Percentiles rank a stretch among this genome's conserved stretches.
These are phyloP conservation scores for Disparrhopalites patrizii DNA, from an alignment of 2,888 invertebrate genomes.

Conservation along the genomic window DNA sequence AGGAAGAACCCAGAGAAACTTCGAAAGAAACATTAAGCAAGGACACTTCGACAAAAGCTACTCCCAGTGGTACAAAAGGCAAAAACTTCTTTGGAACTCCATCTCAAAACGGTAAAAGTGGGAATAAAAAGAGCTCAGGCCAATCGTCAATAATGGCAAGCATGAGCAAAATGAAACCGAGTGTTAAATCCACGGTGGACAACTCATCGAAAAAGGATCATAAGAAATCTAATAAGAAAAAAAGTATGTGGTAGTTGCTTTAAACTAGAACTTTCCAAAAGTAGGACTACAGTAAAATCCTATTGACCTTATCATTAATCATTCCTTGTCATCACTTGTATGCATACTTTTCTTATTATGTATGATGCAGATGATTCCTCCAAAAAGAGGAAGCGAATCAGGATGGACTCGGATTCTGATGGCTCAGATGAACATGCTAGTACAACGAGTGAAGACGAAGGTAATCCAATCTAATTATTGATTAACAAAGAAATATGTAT, in stretches of 20 bases:
- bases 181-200: not conserved
- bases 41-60: not conserved
- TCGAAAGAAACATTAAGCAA: not conserved
- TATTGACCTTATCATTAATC: too few relatives aligned
- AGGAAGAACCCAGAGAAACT: too few relatives aligned
- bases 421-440: constrained; percentile 28
- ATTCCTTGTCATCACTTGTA: too few relatives aligned
- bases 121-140: not conserved
- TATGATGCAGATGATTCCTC: too few relatives aligned
- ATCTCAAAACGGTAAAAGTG: not conserved
- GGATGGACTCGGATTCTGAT: constrained; percentile 29
- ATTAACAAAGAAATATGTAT: too few relatives aligned
- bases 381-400: constrained; percentile 36
- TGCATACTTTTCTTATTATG: too few relatives aligned
- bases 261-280: not conserved
- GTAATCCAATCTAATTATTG: constrained; percentile 4
- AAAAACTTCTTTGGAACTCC: constrained; percentile 7
- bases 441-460: constrained; percentile 30
- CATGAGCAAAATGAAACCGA: constrained; percentile 5
- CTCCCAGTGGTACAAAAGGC: not conserved
- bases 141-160: constrained; percentile 5
- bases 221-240: not conserved
- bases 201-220: not conserved
- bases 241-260: not conserved
- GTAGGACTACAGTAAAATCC: too few relatives aligned